A percentile compares a stretch with the other conserved stretches of the same genome.
These are phyloP conservation scores for Marasmarcha lunaedactyla DNA, from an alignment of 2,888 invertebrate genomes.

Conservation along the genomic window DNA sequence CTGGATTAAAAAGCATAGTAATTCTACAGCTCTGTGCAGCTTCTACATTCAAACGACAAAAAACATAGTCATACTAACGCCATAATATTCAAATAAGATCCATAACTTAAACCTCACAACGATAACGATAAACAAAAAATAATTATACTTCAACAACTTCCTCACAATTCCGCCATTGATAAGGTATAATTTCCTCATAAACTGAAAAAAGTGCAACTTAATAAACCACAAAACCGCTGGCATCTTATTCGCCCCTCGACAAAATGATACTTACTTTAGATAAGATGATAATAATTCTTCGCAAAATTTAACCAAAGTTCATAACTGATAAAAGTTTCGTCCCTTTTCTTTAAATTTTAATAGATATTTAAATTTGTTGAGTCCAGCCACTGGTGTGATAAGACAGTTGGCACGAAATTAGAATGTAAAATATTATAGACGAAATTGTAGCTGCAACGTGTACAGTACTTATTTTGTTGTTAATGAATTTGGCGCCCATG, in stretches of 20 bases:
- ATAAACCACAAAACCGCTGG: slow-evolving; percentile 40
- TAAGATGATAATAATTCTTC: slow-evolving; percentile 66
- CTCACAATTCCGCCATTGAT: not conserved
- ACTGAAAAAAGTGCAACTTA: slow-evolving; percentile 40
- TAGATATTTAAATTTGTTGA: slow-evolving; percentile 61
- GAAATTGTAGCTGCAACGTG: too few relatives aligned
- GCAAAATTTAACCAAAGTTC: slow-evolving; percentile 64
- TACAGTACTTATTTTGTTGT: too few relatives aligned
- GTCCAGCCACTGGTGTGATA: slow-evolving; percentile 23
- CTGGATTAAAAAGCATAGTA: too few relatives aligned
- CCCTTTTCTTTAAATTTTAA: slow-evolving; percentile 63
- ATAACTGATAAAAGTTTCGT: slow-evolving; percentile 65
- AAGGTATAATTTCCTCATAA: not conserved
- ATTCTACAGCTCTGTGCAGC: too few relatives aligned
- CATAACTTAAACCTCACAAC: too few relatives aligned
- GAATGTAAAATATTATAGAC: too few relatives aligned
- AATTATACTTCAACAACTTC: too few relatives aligned
- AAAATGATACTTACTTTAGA: slow-evolving; percentile 38
- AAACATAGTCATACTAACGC: too few relatives aligned
- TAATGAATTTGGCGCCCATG: too few relatives aligned
- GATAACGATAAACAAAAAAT: too few relatives aligned
- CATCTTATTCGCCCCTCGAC: slow-evolving; percentile 33
- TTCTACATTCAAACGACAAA: too few relatives aligned
- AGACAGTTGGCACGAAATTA: not conserved
- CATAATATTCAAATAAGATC: too few relatives aligned